Conservation (phyloP, 2,113 vertebrate genomes). For the Chloebia gouldiae region DNA sequence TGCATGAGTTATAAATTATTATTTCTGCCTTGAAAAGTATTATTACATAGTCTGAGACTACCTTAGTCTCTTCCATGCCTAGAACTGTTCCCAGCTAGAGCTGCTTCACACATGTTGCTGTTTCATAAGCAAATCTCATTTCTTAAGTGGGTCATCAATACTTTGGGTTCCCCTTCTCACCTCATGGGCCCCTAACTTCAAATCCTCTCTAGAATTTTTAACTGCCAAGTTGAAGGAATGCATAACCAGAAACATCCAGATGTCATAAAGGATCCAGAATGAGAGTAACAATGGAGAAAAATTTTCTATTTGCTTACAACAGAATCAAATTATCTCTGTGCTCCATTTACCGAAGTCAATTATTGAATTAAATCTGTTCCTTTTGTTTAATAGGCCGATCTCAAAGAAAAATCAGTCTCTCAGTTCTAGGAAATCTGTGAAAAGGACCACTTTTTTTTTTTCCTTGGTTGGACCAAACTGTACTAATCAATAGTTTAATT, state of each 20-base stretch:
- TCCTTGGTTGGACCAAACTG: not conserved
- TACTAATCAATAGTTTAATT: not conserved
- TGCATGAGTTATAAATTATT: conserved; percentile 22
- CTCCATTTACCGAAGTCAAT: not conserved
- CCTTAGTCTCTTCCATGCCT: not conserved
- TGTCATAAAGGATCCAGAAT: not conserved
- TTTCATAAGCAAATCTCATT: not conserved
- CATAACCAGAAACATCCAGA: not conserved
- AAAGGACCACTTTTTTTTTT: not conserved
- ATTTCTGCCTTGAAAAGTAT: conserved; percentile 28
- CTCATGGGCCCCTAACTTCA: not conserved
- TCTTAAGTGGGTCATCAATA: not conserved
- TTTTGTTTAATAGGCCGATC: not conserved
- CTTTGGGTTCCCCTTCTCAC: not conserved
- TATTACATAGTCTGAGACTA: not conserved
- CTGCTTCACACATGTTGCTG: not conserved
- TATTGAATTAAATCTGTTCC: not conserved
- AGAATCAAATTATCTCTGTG: not conserved
- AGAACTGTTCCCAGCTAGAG: not conserved
- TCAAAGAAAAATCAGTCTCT: not conserved
- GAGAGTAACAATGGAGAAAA: not conserved
- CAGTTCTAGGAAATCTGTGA: not conserved
- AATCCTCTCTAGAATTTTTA: not conserved
- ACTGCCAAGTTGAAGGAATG: not conserved
- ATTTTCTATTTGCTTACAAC: not conserved